Evolutionary conservation across 2,113 vertebrate species (phyloP).

Genomic region (Nothoprocta pentlandii): DNA sequence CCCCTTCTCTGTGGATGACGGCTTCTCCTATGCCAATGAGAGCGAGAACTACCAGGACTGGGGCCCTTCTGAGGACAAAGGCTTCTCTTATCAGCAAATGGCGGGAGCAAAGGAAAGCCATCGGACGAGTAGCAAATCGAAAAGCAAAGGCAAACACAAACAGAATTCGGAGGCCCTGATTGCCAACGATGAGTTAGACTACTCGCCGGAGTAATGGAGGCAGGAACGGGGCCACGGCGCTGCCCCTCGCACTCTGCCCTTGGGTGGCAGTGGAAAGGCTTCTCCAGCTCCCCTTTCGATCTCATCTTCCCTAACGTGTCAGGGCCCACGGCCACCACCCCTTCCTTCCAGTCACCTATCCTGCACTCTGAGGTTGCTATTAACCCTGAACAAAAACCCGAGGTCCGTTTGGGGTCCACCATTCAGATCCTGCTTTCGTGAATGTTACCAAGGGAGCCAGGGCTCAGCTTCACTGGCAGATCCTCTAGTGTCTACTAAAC

Average conservation of each 20-base stretch:
- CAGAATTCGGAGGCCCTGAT: slow-evolving; percentile 84
- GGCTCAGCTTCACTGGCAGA: background rate
- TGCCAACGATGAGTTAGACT: slow-evolving; percentile 87
- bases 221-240: accelerated
- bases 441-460: background rate
- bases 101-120: slow-evolving; percentile 78
- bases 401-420: background rate
- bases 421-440: background rate
- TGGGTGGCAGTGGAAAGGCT: slow-evolving; percentile 81
- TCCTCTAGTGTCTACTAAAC: background rate
- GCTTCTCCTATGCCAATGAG: slow-evolving; percentile 79
- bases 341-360: slow-evolving; percentile 40
- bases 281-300: slow-evolving; percentile 51
- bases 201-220: slow-evolving; percentile 81
- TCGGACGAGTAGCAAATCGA: slow-evolving; percentile 84
- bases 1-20: slow-evolving; percentile 83
- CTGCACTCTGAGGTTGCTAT: background rate
- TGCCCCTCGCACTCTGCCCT: slow-evolving; percentile 67
- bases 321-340: slow-evolving; percentile 29
- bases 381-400: background rate
- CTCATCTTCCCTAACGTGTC: slow-evolving; percentile 34
- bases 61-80: slow-evolving; percentile 78
- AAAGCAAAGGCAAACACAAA: slow-evolving; percentile 87
- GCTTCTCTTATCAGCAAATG: slow-evolving; percentile 86
- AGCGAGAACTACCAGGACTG: slow-evolving; percentile 84